Base-by-base conservation (phyloP, 2,888 invertebrate species). In the Electrophaes corylata region DNA sequence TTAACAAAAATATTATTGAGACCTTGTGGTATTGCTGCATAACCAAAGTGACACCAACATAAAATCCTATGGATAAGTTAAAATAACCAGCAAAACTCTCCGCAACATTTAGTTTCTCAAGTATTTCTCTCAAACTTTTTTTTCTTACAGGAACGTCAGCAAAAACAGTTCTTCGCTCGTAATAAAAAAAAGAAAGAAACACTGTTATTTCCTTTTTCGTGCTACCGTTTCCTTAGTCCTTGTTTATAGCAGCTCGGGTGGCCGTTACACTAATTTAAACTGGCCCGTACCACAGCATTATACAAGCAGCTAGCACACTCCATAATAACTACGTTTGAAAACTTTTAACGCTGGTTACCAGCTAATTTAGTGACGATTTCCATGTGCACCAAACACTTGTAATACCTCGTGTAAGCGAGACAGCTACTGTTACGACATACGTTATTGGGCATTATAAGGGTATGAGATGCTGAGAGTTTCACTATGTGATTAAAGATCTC, bases 261-360 rank as follows among this genome's bases (percentile, higher is more conserved):
- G 55, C 55, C 54, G 56, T 62, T 60, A 57, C 54, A 47, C 56
- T 64, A 64, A 64, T 62, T 64, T 62, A 64, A 64, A 54, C 54
- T 47, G 35, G 41, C 18, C 41, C 48, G 23, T 40, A 16, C 12
- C 33, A 54, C 47, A 54, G 54, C 20, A 6, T 20, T 20, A 3
- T 20, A 8, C 26, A 4, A 14, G 5, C 11, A 14, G 41, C 33
- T 50, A 12, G 43, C 12, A 12, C 29, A 26, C 45, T 39, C 8
- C 31, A 31, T 31, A 10, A 31, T 31, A 6, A 8, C 8, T 10
- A 10, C 10, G 26, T 29, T 29, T 10, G 26, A n/a, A n/a, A n/a
- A n/a, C n/a, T n/a, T n/a, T n/a, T n/a, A n/a, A n/a, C n/a, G n/a
- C n/a, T n/a, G n/a, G n/a, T n/a, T n/a, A n/a, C n/a, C n/a, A n/a